phyloP scores from a whole-genome alignment of 2,797 vertebrate species.

The Acropternis orthonyx region DNA sequence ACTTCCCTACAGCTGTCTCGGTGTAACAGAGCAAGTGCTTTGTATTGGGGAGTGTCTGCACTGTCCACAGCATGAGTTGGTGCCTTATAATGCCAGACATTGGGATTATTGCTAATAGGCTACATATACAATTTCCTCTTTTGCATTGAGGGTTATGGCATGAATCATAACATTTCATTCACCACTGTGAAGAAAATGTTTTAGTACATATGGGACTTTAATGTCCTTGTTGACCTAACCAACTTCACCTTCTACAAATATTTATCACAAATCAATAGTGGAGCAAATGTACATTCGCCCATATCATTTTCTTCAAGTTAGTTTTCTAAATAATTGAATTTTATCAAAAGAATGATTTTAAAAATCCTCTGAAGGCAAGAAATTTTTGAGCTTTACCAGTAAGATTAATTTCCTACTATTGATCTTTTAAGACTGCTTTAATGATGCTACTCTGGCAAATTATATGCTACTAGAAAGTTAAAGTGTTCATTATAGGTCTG shows the following conservation, averaged over 20 bases:
- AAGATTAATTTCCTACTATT: slow-evolving; percentile 53
- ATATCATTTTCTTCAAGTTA: slow-evolving; percentile 9
- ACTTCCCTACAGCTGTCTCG: neutral
- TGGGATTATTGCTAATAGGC: neutral
- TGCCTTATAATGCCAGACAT: neutral
- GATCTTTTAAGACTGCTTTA: slow-evolving; percentile 25
- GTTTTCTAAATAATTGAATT: slow-evolving; percentile 31
- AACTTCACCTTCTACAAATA: neutral
- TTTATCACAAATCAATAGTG: neutral
- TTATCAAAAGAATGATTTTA: slow-evolving; percentile 49
- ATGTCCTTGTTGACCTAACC: neutral
- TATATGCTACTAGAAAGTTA: slow-evolving; percentile 3
- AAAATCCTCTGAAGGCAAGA: slow-evolving; percentile 1
- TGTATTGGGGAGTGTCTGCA: neutral
- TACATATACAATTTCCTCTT: neutral
- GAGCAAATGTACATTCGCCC: neutral
- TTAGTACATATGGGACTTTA: neutral
- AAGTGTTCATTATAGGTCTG: neutral
- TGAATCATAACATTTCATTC: neutral
- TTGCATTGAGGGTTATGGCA: neutral
- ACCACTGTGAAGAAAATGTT: neutral
- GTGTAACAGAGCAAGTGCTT: neutral
- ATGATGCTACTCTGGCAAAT: slow-evolving; percentile 23
- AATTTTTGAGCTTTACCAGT: slow-evolving; percentile 20
- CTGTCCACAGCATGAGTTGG: rapidly evolving